phyloP scores from a whole-genome alignment of 2,888 invertebrate genomes.

The Diadromus collaris region DNA sequence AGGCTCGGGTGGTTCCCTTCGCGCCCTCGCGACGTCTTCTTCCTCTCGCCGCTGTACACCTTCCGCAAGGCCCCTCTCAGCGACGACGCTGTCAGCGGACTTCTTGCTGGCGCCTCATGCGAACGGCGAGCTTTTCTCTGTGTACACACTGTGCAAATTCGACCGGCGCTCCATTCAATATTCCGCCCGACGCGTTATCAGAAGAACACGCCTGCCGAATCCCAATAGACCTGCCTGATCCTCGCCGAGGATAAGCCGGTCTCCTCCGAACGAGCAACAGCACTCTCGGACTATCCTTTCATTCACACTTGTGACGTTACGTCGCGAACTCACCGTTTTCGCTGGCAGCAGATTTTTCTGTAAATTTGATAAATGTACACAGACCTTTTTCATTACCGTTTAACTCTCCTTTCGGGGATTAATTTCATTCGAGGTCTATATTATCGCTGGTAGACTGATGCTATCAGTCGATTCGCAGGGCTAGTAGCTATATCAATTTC shows the following conservation, averaged over 20 bases:
- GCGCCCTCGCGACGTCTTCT: constrained; percentile 31
- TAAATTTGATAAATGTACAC: not conserved
- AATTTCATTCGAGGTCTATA: constrained; percentile 40
- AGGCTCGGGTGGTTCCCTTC: constrained; percentile 26
- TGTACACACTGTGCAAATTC: constrained; percentile 49
- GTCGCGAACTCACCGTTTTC: not conserved
- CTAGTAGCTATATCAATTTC: constrained; percentile 47
- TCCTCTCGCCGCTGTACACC: constrained; percentile 26
- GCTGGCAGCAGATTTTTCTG: not conserved
- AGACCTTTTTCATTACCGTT: not conserved
- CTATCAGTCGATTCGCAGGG: constrained; percentile 38
- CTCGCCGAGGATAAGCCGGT: constrained; percentile 27
- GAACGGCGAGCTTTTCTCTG: constrained; percentile 53
- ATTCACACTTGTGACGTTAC: constrained; percentile 42
- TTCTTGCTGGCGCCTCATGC: constrained; percentile 38
- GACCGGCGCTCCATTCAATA: constrained; percentile 75
- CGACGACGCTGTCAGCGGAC: constrained; percentile 38
- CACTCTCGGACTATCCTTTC: constrained; percentile 40
- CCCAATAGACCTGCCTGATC: constrained; percentile 71
- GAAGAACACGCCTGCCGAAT: constrained; percentile 73
- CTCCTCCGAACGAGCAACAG: constrained; percentile 53
- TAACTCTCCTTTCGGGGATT: constrained; percentile 25
- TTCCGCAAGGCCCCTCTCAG: constrained; percentile 13
- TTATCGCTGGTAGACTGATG: constrained; percentile 41
- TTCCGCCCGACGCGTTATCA: constrained; percentile 77